phyloP scores from a whole-genome alignment of 2,113 vertebrate genomes.

The Zootoca vivipara region DNA sequence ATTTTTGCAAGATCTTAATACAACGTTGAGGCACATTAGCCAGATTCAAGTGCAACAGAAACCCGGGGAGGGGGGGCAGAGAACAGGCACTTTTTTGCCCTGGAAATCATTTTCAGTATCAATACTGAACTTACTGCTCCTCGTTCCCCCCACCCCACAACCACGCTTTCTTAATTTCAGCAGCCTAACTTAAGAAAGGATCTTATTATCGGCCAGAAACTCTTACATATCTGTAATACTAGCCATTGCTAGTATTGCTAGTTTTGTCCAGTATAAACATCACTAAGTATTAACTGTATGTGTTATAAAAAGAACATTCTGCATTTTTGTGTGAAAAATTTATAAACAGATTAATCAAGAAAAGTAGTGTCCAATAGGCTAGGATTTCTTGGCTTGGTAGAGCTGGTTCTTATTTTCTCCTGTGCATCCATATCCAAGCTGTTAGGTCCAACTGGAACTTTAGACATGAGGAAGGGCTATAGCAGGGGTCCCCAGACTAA shows the following conservation, averaged over 20 bases:
- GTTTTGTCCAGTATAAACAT: neutral
- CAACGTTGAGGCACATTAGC: neutral
- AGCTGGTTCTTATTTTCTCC: neutral
- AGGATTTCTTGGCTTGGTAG: neutral
- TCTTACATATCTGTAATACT: neutral
- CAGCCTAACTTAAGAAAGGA: too few relatives aligned
- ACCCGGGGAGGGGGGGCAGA: neutral
- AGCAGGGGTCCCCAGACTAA: too few relatives aligned
- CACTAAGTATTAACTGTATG: neutral
- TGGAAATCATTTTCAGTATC: neutral
- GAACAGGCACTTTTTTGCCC: neutral
- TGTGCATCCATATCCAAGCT: neutral
- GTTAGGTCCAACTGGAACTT: neutral
- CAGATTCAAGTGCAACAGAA: neutral
- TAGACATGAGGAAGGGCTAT: neutral
- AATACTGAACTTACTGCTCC: neutral
- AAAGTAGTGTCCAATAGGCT: neutral
- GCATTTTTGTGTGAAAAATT: neutral
- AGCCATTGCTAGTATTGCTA: neutral
- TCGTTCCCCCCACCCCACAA: neutral
- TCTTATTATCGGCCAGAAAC: neutral
- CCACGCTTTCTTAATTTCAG: neutral
- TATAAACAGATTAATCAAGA: too few relatives aligned
- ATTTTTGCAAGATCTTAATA: neutral
- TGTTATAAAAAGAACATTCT: neutral